Base-by-base conservation (phyloP, 2,797 vertebrate species). In the Microcaecilia unicolor region DNA sequence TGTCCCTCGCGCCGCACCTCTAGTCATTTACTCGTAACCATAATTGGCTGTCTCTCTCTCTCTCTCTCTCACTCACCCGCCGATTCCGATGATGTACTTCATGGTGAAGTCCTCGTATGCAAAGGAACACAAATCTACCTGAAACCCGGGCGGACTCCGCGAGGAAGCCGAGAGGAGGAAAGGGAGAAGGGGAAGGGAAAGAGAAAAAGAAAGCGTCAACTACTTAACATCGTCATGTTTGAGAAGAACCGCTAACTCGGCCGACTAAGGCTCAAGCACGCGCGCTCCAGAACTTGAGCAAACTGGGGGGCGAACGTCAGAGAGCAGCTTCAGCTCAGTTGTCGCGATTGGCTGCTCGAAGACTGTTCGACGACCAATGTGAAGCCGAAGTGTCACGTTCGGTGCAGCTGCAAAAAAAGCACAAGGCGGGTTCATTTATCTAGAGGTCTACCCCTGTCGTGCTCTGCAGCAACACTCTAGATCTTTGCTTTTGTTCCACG, bases 11-110 rank as follows among this genome's bases (percentile, higher is more conserved):
- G n/a, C n/a, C n/a, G n/a, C n/a, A n/a, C n/a, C n/a, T n/a, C n/a
- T n/a, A n/a, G n/a, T n/a, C n/a, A n/a, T n/a, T n/a, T n/a, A n/a
- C n/a, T n/a, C n/a, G n/a, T n/a, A n/a, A n/a, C n/a, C n/a, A n/a
- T n/a, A n/a, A n/a, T n/a, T n/a, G n/a, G n/a, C n/a, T n/a, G n/a
- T n/a, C n/a, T n/a, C n/a, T n/a, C n/a, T n/a, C n/a, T n/a, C n/a
- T n/a, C n/a, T n/a, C 34, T 25, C 34, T 28, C 26, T 22, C 25
- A 72, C 88, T 90, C 52, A 87, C 90, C 90, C 88, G 58, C 89
- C 88, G 48, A 91, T 84, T 61, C 90, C 87, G 61, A 91, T 81
- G 69, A 91, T 83, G 77, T 80, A 70, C 81, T 89, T 86, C 90
- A 91, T 91, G 64, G 22, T 52, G 37, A 6, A 15, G 24, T 21